Base-by-base conservation (phyloP, 2,888 invertebrate genomes). In the Embidobia sp. region DNA sequence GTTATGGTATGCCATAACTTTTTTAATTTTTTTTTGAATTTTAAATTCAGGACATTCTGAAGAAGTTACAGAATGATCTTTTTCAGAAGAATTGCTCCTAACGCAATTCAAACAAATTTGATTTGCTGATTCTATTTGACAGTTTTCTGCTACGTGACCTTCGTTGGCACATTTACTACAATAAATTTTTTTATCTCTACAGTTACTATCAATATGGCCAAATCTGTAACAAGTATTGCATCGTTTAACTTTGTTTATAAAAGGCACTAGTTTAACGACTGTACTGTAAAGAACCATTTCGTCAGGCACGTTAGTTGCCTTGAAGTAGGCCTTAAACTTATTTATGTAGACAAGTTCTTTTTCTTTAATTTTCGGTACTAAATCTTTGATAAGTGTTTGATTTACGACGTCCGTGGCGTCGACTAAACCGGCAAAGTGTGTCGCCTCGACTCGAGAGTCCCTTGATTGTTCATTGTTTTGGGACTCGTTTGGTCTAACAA, bases 291-390 rank as follows among this genome's bases (percentile, higher is more conserved):
- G 18, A 1, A 33, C 5, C 7, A 49, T 10, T 13, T 33, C 19
- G 0, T 49, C 49, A 0, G 49, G 49, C 10, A 49, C 6, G 0
- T 10, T 5, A 0, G 18, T 2, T 0, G 31, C 4, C 18, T 49
- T 49, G 19, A 33, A 49, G 27, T 3, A 16, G 1, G 49, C 49
- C 11, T 49, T 40, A 18, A 35, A 35, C n/a, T n/a, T n/a, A n/a
- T n/a, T n/a, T n/a, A n/a, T n/a, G n/a, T n/a, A n/a, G n/a, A n/a
- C n/a, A n/a, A n/a, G n/a, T n/a, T n/a, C n/a, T n/a, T n/a, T n/a
- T n/a, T n/a, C n/a, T n/a, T n/a, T n/a, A n/a, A n/a, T n/a, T n/a
- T n/a, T n/a, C n/a, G n/a, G n/a, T n/a, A n/a, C n/a, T n/a, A n/a
- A n/a, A n/a, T n/a, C n/a, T n/a, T n/a, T n/a, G n/a, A n/a, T n/a